Evolutionary conservation across 2,888 invertebrate species (phyloP).

Genomic region (Cepaea hortensis): DNA sequence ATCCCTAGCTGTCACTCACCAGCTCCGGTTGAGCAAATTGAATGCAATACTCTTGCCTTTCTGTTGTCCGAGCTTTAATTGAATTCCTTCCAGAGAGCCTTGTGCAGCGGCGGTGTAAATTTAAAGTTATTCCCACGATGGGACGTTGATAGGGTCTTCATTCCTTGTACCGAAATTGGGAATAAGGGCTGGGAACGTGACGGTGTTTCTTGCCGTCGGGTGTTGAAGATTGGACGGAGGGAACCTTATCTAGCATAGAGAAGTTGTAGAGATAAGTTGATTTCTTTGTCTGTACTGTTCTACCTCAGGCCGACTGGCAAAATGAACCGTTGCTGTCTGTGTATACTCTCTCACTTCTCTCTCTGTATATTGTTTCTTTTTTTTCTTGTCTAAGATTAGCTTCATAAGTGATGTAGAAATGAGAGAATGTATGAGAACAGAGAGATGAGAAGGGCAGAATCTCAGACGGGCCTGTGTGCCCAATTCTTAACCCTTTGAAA

Average conservation of each 20-base stretch:
- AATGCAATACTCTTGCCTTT: slow-evolving; percentile 23
- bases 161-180: neutral
- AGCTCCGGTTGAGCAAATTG: slow-evolving; percentile 1
- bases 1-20: slow-evolving; percentile 31
- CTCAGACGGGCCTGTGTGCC: too few relatives aligned
- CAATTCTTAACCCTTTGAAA: too few relatives aligned
- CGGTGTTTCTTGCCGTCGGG: too few relatives aligned
- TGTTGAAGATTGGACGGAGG: too few relatives aligned
- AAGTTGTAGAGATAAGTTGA: too few relatives aligned
- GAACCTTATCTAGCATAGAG: too few relatives aligned
- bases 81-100: slow-evolving; percentile 14
- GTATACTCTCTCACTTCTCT: neutral
- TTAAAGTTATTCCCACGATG: neutral
- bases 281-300: too few relatives aligned
- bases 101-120: neutral
- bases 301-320: too few relatives aligned
- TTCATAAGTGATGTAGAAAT: too few relatives aligned
- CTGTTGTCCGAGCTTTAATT: slow-evolving; percentile 16
- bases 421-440: too few relatives aligned
- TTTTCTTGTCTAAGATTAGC: too few relatives aligned
- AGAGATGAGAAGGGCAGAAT: too few relatives aligned
- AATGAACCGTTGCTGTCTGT: neutral
- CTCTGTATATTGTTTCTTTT: neutral
- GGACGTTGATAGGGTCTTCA: neutral
- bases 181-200: neutral